Conservation (phyloP, 2,888 invertebrate genomes). For the Drosophila crucigera region DNA sequence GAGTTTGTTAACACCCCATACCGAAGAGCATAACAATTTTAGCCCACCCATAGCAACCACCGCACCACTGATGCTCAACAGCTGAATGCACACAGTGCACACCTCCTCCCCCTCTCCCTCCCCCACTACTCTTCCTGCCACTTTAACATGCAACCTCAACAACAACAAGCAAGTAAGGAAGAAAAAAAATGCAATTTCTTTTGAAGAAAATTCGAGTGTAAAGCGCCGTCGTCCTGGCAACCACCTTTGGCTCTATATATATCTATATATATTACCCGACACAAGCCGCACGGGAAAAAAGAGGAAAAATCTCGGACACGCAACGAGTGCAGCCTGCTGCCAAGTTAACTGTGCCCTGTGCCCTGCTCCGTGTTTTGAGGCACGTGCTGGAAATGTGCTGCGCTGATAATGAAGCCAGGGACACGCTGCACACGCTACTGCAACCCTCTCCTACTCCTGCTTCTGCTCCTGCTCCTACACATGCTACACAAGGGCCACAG, state of each 20-base stretch:
- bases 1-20: slow-evolving; percentile 51
- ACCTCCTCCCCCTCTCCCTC: not conserved
- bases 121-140: slow-evolving; percentile 14
- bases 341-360: slow-evolving; percentile 2
- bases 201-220: slow-evolving; percentile 61
- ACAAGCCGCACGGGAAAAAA: slow-evolving; percentile 9
- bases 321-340: slow-evolving; percentile 35
- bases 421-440: slow-evolving; percentile 47
- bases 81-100: slow-evolving; percentile 56
- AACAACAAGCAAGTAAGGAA: slow-evolving; percentile 26
- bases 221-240: slow-evolving; percentile 45
- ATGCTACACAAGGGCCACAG: slow-evolving; percentile 24
- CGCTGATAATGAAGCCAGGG: slow-evolving; percentile 70
- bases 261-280: not conserved
- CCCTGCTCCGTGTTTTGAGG: slow-evolving; percentile 32
- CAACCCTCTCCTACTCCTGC: slow-evolving; percentile 45
- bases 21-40: slow-evolving; percentile 30
- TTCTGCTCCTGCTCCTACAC: not conserved
- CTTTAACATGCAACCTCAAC: slow-evolving; percentile 63
- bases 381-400: slow-evolving; percentile 69
- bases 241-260: slow-evolving; percentile 55
- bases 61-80: slow-evolving; percentile 51
- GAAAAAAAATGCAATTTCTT: slow-evolving; percentile 56
- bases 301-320: slow-evolving; percentile 67
- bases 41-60: slow-evolving; percentile 49